Evolutionary conservation across 2,797 vertebrate species (phyloP).

Genomic region (Austrolebias charrua): DNA sequence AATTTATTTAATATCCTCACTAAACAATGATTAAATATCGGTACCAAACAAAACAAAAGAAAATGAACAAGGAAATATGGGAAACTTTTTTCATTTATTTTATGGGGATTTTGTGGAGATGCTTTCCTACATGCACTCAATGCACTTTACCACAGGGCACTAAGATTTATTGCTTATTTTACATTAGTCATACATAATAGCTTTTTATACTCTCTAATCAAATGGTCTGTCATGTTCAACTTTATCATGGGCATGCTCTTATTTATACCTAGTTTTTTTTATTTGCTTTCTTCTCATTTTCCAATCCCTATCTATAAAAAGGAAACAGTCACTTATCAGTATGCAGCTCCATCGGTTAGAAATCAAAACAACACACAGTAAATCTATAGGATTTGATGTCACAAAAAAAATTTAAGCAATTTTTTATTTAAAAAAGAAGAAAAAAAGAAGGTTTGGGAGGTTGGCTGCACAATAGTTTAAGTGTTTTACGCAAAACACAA

Average conservation of each 20-base stretch:
- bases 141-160: neutral
- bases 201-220: conserved; percentile 9
- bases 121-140: neutral
- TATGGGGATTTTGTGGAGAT: neutral
- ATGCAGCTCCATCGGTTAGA: neutral
- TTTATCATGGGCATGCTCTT: neutral
- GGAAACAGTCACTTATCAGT: neutral
- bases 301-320: neutral
- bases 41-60: conserved; percentile 54
- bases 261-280: neutral
- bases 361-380: neutral
- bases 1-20: conserved; percentile 69
- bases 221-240: conserved; percentile 4
- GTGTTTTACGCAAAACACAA: neutral
- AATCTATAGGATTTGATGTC: neutral
- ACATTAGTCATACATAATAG: conserved; percentile 10
- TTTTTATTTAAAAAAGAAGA: neutral
- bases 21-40: conserved; percentile 74
- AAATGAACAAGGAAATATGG: conserved; percentile 24
- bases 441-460: too few species aligned
- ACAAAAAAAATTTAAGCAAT: neutral
- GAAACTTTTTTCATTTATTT: conserved; percentile 16
- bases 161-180: conserved; percentile 9
- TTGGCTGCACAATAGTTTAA: neutral
- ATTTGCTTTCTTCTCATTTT: neutral